Percentiles rank a stretch among this genome's conserved stretches.
Conservation (phyloP, 2,888 invertebrate species). For the Apamea epomidion region DNA sequence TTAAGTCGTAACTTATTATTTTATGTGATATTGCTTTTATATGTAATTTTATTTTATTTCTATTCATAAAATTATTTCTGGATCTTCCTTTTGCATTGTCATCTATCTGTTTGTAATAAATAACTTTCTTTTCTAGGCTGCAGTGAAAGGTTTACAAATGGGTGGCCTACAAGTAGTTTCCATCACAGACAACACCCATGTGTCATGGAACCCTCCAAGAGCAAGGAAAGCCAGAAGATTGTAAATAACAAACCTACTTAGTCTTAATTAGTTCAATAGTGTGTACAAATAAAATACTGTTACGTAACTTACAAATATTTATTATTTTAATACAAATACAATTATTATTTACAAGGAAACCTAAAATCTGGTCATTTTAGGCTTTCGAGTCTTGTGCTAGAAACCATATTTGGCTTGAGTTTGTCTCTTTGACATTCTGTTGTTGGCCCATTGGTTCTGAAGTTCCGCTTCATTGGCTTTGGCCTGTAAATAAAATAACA, state of each 20-base stretch:
- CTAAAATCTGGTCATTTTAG: neutral
- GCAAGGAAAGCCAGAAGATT: conserved; percentile 96
- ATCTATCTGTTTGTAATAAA: neutral
- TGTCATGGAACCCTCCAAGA: conserved; percentile 95
- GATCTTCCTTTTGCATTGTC: neutral
- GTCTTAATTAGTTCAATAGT: conserved; percentile 55
- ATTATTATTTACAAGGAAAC: conserved; percentile 42
- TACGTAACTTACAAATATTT: conserved; percentile 38
- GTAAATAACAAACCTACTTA: conserved; percentile 84
- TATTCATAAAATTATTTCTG: neutral
- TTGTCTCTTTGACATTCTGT: conserved; percentile 95
- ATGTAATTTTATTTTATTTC: neutral
- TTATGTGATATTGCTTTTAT: neutral
- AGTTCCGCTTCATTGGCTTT: conserved; percentile 98
- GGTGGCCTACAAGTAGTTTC: conserved; percentile 97
- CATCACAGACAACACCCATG: conserved; percentile 97
- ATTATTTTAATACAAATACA: conserved; percentile 44
- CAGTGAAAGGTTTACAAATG: conserved; percentile 98
- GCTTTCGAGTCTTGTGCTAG: conserved; percentile 80
- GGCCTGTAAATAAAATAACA: conserved; percentile 91
- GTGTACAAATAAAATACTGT: conserved; percentile 61
- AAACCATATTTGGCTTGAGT: conserved; percentile 99
- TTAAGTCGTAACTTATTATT: neutral
- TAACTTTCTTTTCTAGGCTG: conserved; percentile 91
- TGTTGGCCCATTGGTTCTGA: conserved; percentile 98